phyloP scores from a whole-genome alignment of 1,140 invertebrate species.

The Hypsibius dujardini region DNA sequence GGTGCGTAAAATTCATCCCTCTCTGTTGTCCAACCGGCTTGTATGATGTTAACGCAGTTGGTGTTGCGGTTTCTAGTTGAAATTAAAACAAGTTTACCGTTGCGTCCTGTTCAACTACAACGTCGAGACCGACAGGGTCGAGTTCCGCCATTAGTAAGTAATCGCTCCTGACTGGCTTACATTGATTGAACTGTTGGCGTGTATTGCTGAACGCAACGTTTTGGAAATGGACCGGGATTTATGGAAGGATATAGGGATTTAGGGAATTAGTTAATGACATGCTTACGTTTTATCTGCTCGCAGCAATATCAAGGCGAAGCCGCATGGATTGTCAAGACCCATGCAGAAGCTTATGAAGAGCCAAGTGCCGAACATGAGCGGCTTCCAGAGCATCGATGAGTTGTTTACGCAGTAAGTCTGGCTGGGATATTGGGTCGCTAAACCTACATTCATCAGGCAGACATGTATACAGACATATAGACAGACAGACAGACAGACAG shows the following conservation, averaged over 20 bases:
- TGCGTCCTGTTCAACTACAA: conserved; percentile 83
- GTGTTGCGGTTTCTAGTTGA: conserved; percentile 43
- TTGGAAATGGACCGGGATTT: too few species aligned
- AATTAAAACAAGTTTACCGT: conserved; percentile 67
- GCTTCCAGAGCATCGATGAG: conserved; percentile 71
- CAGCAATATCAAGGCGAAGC: conserved; percentile 42
- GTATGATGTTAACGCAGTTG: conserved; percentile 11
- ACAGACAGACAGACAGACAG: too few species aligned
- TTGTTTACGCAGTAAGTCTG: conserved; percentile 57
- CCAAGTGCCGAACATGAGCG: conserved; percentile 71
- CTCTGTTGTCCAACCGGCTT: conserved; percentile 14
- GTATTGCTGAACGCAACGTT: too few species aligned
- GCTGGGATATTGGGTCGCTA: too few species aligned
- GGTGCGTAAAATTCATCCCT: conserved; percentile 34
- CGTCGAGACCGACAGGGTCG: conserved; percentile 59
- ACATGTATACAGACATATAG: too few species aligned
- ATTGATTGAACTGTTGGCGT: neutral
- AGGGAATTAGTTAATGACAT: too few species aligned
- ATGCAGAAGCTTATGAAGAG: conserved; percentile 79
- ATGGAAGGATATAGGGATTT: too few species aligned
- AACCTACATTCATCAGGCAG: too few species aligned
- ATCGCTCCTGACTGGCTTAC: conserved; percentile 36
- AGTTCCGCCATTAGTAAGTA: conserved; percentile 72
- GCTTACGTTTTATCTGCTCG: conserved; percentile 22
- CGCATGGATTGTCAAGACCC: conserved; percentile 71